A percentile compares a stretch with the other conserved stretches of the same genome.
Evolutionary conservation across 2,888 invertebrate genomes (phyloP).

Genomic region (Meandrusa payeni): DNA sequence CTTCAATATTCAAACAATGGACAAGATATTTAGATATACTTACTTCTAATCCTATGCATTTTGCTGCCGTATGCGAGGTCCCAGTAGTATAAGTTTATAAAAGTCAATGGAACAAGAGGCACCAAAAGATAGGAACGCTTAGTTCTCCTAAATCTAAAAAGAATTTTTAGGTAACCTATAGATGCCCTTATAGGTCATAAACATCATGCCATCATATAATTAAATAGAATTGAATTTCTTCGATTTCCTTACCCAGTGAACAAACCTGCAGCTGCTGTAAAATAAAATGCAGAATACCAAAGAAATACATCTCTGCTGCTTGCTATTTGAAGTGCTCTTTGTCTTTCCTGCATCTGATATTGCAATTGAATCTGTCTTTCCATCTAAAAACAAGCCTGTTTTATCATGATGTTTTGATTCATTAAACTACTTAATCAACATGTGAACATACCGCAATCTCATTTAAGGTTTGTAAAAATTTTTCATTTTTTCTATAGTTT

Average conservation of each 20-base stretch:
- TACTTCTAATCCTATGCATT: slow-evolving; percentile 87
- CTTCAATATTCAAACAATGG: too few species aligned
- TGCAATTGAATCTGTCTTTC: slow-evolving; percentile 91
- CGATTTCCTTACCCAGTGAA: slow-evolving; percentile 67
- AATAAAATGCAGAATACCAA: slow-evolving; percentile 86
- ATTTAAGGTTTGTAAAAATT: slow-evolving; percentile 84
- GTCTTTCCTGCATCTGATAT: slow-evolving; percentile 88
- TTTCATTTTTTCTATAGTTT: slow-evolving; percentile 85
- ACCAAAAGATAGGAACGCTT: slow-evolving; percentile 81
- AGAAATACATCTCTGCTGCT: slow-evolving; percentile 86
- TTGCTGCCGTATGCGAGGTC: slow-evolving; percentile 90
- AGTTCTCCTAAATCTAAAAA: slow-evolving; percentile 80
- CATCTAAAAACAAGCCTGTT: slow-evolving; percentile 70
- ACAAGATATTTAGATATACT: too few species aligned
- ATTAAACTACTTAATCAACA: neutral
- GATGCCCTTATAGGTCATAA: neutral
- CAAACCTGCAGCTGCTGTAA: slow-evolving; percentile 74
- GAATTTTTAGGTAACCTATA: neutral
- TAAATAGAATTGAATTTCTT: neutral
- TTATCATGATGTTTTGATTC: neutral
- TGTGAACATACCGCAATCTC: slow-evolving; percentile 79
- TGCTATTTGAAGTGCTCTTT: slow-evolving; percentile 86
- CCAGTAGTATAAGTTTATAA: slow-evolving; percentile 85
- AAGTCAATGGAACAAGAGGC: slow-evolving; percentile 87
- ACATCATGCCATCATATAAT: too few species aligned